Percentiles rank a stretch among this genome's conserved stretches.
These are phyloP conservation scores for Plestiodon gilberti DNA, from an alignment of 2,113 vertebrate species.

Conservation along the genomic window DNA sequence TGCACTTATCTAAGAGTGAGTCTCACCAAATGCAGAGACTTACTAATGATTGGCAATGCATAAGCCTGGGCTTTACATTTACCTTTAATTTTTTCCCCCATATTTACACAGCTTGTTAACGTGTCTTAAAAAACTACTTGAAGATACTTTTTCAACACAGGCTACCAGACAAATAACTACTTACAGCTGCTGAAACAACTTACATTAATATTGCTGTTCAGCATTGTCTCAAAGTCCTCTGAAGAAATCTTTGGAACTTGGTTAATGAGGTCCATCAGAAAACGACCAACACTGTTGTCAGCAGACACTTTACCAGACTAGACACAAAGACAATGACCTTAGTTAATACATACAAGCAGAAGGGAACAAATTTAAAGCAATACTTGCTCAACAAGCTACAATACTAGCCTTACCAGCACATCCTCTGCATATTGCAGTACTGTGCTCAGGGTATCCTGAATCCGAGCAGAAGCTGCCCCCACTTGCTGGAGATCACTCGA, in stretches of 20 bases:
- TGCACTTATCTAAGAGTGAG: too few species aligned
- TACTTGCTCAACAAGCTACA: background rate
- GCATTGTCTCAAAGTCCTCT: slow-evolving; percentile 97
- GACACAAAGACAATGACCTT: slow-evolving; percentile 22
- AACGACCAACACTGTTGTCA: slow-evolving; percentile 95
- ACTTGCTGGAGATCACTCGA: slow-evolving; percentile 97
- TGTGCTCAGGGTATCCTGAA: slow-evolving; percentile 92
- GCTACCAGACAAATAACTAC: background rate
- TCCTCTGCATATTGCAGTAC: slow-evolving; percentile 94
- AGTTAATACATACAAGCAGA: slow-evolving; percentile 5
- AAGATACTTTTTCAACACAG: too few species aligned
- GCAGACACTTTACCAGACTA: slow-evolving; percentile 95
- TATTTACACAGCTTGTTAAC: too few species aligned
- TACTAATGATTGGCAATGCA: too few species aligned
- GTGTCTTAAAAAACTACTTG: too few species aligned
- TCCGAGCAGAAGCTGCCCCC: slow-evolving; percentile 83
- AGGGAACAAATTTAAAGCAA: background rate
- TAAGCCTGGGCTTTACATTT: too few species aligned
- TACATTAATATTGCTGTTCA: slow-evolving; percentile 99
- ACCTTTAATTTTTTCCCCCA: too few species aligned
- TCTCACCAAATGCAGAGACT: too few species aligned
- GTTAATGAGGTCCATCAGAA: slow-evolving; percentile 96
- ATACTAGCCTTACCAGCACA: slow-evolving; percentile 85
- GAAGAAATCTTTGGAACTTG: slow-evolving; percentile 95
- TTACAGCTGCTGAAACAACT: slow-evolving; percentile 59